Evolutionary conservation across 2,113 vertebrate genomes (phyloP).

Genomic region (Carettochelys insculpta): DNA sequence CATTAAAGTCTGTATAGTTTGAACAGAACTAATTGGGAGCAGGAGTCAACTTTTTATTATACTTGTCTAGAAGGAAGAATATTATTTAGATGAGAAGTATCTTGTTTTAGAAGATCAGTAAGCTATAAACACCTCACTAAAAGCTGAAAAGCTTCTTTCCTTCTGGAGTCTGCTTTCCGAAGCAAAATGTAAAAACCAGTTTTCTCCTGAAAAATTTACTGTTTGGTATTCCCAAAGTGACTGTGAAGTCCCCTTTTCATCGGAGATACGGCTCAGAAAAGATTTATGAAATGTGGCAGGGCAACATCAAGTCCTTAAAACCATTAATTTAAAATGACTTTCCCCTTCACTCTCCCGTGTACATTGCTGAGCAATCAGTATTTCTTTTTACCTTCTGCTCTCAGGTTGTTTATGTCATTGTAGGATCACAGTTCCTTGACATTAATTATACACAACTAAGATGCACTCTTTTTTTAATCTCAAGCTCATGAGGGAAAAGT

Average conservation of each 20-base stretch:
- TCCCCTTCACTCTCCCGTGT: conserved; percentile 54
- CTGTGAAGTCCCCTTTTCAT: conserved; percentile 47
- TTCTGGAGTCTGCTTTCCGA: conserved; percentile 20
- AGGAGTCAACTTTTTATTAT: background rate
- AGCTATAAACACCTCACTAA: conserved; percentile 35
- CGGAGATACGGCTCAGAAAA: conserved; percentile 58
- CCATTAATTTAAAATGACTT: conserved; percentile 76
- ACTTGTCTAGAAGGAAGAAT: background rate
- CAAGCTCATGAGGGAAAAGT: conserved; percentile 47
- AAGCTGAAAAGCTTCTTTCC: conserved; percentile 9
- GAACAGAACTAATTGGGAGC: fast-evolving
- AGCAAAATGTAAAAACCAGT: conserved; percentile 55
- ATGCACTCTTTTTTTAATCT: conserved; percentile 61
- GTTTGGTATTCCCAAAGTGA: conserved; percentile 58
- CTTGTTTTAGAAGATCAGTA: conserved; percentile 19
- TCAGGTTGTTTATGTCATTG: conserved; percentile 62
- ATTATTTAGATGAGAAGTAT: background rate
- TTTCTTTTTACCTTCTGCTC: conserved; percentile 75
- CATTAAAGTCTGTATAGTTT: fast-evolving
- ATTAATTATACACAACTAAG: conserved; percentile 78
- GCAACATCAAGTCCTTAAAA: conserved; percentile 68
- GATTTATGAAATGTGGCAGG: conserved; percentile 74
- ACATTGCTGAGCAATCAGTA: conserved; percentile 77
- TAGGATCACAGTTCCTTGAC: conserved; percentile 72
- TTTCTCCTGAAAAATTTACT: conserved; percentile 50